Evolutionary conservation across 2,113 vertebrate genomes (phyloP), one percentile per base, ranked within the genome.

Genomic region (Sander vitreus): DNA sequence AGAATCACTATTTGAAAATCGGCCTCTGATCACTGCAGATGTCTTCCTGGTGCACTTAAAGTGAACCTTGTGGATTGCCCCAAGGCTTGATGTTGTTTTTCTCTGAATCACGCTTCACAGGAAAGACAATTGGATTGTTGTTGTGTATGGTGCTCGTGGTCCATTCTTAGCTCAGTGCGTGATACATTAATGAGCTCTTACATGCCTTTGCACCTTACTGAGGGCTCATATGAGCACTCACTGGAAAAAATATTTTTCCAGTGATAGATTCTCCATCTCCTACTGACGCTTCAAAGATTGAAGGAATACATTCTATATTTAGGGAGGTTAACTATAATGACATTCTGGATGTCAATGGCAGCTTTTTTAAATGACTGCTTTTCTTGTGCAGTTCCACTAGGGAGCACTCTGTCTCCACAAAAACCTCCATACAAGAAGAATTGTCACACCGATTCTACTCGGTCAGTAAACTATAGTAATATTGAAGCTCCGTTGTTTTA

Each of bases 31-130:
- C 27, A 25, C 30, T 68, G 33, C 66, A 71, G 25, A 36, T 53
- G 55, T 54, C 66, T 85, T 33, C 23, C 68, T 25, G 0, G 15
- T 92, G 92, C 85, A 90, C 92, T 93, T 84, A 21, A 73, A 63
- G 58, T 93, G 89, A 93, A 92, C 92, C 87, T 76, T 85, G 73
- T 33, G 51, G 86, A 79, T 86, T 7, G 66, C 86, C 83, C 18
- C n/a, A n/a, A 75, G 84, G 87, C 81, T 87, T 60, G 13, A 66
- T 67, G 74, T 23, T 90, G 71, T 85, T 90, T 85, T 91, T 87
- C 66, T 88, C 58, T 81, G 64, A 91, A 90, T 90, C 64, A 0
- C 33, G 21, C 68, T 66, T 88, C 88, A 84, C 73, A 65, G 72
- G 8, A 86, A 86, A 85, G 80, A 91, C 78, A 84, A 83, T 86